A percentile compares a stretch with the other conserved stretches of the same genome.
Evolutionary conservation across 1,140 invertebrate genomes (phyloP).

Genomic region (Gerris buenoi): DNA sequence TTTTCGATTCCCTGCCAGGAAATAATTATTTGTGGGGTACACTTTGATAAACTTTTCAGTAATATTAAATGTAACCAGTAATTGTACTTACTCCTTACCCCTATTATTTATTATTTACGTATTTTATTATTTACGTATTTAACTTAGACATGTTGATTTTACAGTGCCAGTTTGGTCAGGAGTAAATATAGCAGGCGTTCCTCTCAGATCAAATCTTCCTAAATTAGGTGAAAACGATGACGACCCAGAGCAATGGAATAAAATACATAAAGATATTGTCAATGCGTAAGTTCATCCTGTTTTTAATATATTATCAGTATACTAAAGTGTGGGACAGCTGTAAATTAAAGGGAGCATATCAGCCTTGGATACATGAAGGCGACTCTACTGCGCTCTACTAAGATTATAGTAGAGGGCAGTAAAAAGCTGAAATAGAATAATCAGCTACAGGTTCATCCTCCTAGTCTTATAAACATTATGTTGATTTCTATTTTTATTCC

Average conservation of each 20-base stretch:
- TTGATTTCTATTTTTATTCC: no score
- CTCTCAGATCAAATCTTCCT: constrained; percentile 59
- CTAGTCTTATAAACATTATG: no score
- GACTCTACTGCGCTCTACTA: not conserved
- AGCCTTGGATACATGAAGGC: not conserved
- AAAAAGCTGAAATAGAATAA: not conserved
- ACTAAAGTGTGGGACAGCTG: not conserved
- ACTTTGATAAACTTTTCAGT: not conserved
- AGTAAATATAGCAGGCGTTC: constrained; percentile 77
- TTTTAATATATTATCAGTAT: not conserved
- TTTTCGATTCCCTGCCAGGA: not conserved
- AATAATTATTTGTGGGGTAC: not conserved
- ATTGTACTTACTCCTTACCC: no score
- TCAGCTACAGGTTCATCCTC: no score
- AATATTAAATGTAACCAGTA: no score
- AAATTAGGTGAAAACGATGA: constrained; percentile 53
- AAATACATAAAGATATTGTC: constrained; percentile 66
- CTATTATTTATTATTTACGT: no score
- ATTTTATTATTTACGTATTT: no score
- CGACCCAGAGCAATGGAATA: constrained; percentile 63
- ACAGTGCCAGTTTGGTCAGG: constrained; percentile 84
- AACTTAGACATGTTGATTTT: constrained; percentile 14
- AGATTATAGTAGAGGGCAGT: not conserved
- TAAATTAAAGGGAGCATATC: not conserved
- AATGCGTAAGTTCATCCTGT: constrained; percentile 27